Evolutionary conservation across 1,140 invertebrate genomes (phyloP), one percentile per base, ranked within the genome.

Genomic region (Seison nebaliae): DNA sequence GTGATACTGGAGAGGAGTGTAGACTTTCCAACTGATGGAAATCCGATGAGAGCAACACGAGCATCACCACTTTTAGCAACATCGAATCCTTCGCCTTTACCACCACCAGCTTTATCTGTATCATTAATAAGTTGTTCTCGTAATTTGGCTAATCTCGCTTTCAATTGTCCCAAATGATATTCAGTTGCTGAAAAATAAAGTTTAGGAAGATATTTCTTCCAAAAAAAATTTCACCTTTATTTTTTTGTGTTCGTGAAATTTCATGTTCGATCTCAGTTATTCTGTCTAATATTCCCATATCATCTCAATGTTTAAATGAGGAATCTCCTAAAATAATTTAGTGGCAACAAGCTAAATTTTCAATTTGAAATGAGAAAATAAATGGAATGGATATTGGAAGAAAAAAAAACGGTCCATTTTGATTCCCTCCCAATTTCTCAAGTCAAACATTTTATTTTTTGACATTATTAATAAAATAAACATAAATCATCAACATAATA

Each of bases 1-100:
- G 83, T 91, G 43, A 93, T 53, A 0, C 79, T 86, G 48, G 74
- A 83, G 34, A 93, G 58, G 38, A 93, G 59, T 1, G 83, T 91
- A 4, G 53, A 56, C 49, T 65, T 65, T 42, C 64, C 64, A 14
- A 66, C 64, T 11, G 88, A 98, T 11, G 86, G 84, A 55, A 94
- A 94, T 39, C 84, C 86, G 51, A 98, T 96, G 4, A 98, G 64
- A 12, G 88, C 86, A 11, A 94, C 81, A 53, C 91, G 66, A 4
- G 91, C 91, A 74, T 98, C 91, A 28, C 91, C 91, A 49, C 80
- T 88, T 63, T 98, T 98, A 45, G 96, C 67, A 9, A 98, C 91
- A 73, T 98, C 91, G 61, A 98, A 98, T 7, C 91, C 91, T 65
- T 98, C 91, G 11, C 91, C 91, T 59, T 30, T 22, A 11, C 2